Evolutionary conservation across 2,113 vertebrate species (phyloP).

Genomic region (Sebastes fasciatus): DNA sequence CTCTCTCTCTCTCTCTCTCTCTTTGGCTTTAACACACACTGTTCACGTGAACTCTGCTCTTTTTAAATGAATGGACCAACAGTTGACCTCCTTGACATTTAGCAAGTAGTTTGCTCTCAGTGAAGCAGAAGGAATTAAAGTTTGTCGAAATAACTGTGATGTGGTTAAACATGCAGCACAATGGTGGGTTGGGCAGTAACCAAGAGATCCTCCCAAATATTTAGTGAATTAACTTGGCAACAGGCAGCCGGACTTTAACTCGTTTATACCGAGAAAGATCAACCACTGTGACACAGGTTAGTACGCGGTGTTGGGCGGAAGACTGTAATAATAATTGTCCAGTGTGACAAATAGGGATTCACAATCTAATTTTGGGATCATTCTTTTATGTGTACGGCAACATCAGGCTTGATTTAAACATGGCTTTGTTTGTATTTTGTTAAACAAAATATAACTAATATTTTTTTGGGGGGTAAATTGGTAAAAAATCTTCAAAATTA

Average conservation of each 20-base stretch:
- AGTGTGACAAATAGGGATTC: too few relatives aligned
- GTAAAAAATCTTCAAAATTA: too few relatives aligned
- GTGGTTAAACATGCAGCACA: slow-evolving; percentile 20
- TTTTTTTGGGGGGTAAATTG: too few relatives aligned
- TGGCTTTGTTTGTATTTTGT: too few relatives aligned
- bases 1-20: neutral
- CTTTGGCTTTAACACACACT: neutral
- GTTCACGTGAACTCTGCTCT: slow-evolving; percentile 21
- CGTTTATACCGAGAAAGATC: neutral
- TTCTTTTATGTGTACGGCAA: too few relatives aligned
- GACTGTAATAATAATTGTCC: neutral
- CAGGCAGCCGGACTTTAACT: slow-evolving; percentile 2
- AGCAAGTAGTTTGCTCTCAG: neutral
- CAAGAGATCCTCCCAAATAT: slow-evolving; percentile 37
- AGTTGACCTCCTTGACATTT: slow-evolving; percentile 38
- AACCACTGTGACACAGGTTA: neutral
- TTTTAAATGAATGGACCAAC: slow-evolving; percentile 47
- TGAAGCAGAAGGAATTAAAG: slow-evolving; percentile 2
- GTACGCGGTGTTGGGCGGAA: neutral
- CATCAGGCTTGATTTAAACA: too few relatives aligned
- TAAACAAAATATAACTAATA: too few relatives aligned
- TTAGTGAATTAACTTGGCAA: slow-evolving; percentile 8
- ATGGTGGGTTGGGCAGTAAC: slow-evolving; percentile 29
- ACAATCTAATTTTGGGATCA: too few relatives aligned
- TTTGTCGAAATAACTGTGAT: slow-evolving; percentile 11